Evolutionary conservation across 1,140 invertebrate genomes (phyloP).

Genomic region (Riptortus pedestris): DNA sequence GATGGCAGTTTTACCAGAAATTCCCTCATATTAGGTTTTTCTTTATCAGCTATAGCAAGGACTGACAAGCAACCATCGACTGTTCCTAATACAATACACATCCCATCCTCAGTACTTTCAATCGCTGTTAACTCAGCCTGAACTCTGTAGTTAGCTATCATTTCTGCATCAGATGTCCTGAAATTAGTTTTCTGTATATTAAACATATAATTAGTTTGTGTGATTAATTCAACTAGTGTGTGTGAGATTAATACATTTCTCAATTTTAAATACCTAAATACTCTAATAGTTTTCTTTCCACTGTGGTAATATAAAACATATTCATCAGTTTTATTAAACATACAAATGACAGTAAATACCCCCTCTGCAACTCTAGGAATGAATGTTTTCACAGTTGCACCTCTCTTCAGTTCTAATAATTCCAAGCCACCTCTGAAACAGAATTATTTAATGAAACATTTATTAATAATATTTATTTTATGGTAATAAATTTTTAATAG

Average conservation of each 20-base stretch:
- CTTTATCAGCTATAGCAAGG: constrained; percentile 78
- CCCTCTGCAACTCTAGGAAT: constrained; percentile 91
- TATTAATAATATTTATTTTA: constrained; percentile 22
- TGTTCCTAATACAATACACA: constrained; percentile 73
- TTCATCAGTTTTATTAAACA: constrained; percentile 87
- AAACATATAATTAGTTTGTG: too few relatives aligned
- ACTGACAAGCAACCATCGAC: constrained; percentile 89
- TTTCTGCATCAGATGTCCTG: constrained; percentile 71
- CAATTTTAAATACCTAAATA: too few relatives aligned
- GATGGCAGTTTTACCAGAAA: constrained; percentile 58
- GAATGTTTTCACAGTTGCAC: constrained; percentile 68
- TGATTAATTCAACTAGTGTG: too few relatives aligned
- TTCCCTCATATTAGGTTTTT: constrained; percentile 49
- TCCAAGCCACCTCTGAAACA: constrained; percentile 75
- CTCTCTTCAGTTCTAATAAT: constrained; percentile 74
- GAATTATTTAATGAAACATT: neutral
- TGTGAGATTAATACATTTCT: too few relatives aligned
- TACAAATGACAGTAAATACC: constrained; percentile 87
- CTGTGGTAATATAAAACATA: constrained; percentile 96
- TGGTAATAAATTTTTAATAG: neutral
- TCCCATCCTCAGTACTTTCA: constrained; percentile 70
- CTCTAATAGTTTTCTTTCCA: constrained; percentile 79
- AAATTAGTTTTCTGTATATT: too few relatives aligned
- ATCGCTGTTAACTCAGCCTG: constrained; percentile 83
- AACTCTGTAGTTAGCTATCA: constrained; percentile 85